These are phyloP conservation scores for Pogonus chalceus DNA, from an alignment of 1,140 invertebrate species.

Conservation along the genomic window DNA sequence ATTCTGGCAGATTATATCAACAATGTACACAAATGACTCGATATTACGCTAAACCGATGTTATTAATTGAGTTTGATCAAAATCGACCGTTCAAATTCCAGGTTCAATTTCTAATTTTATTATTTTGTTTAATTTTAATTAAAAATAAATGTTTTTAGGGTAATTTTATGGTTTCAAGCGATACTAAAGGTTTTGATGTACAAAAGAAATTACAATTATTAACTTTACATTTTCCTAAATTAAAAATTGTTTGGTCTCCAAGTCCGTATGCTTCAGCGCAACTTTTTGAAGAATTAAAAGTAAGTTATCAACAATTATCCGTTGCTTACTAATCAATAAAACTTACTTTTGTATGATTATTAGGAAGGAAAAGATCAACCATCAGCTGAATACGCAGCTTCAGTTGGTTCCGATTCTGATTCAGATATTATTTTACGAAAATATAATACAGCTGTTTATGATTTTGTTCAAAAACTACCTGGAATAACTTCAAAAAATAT, in stretches of 20 bases:
- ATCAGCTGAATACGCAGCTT: constrained; percentile 53
- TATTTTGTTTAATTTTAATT: constrained; percentile 13
- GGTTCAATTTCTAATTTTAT: constrained; percentile 39
- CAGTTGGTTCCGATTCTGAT: constrained; percentile 52
- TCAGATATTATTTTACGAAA: constrained; percentile 48
- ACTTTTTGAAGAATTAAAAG: constrained; percentile 83
- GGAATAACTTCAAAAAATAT: constrained; percentile 86
- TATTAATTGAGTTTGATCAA: constrained; percentile 96
- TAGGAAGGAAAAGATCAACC: constrained; percentile 70
- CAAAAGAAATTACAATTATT: constrained; percentile 80
- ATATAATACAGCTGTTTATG: constrained; percentile 68
- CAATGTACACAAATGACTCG: constrained; percentile 86
- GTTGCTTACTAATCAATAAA: constrained; percentile 1
- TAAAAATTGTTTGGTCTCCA: constrained; percentile 90
- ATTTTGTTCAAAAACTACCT: constrained; percentile 84
- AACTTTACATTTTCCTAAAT: constrained; percentile 86
- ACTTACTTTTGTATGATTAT: constrained; percentile 20
- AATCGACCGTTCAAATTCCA: constrained; percentile 85
- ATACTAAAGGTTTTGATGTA: constrained; percentile 64
- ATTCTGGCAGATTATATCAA: constrained; percentile 89
- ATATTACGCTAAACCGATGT: constrained; percentile 76
- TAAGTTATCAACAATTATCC: too few relatives aligned
- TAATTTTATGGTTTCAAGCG: constrained; percentile 67
- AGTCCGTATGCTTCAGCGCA: constrained; percentile 91
- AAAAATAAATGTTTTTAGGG: constrained; percentile 42